These are phyloP conservation scores for Porites evermanni DNA, from an alignment of 92 coral and sea anemone genomes.

Conservation along the genomic window DNA sequence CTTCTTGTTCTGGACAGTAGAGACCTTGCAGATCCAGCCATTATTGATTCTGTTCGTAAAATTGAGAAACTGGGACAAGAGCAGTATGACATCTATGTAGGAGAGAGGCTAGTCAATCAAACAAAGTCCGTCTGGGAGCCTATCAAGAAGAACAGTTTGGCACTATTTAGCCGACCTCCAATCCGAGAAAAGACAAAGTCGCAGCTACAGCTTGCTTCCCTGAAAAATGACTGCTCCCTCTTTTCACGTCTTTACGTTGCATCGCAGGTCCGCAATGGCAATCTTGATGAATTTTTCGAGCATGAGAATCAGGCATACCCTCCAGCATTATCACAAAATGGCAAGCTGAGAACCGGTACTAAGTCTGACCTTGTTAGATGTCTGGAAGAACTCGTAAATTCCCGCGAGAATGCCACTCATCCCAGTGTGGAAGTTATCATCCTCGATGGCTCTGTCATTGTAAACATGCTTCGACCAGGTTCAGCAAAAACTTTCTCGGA, in stretches of 20 bases:
- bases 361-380: slow-evolving; percentile 61
- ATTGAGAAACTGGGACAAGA: slow-evolving; percentile 44
- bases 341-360: slow-evolving; percentile 37
- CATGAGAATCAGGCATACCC: slow-evolving; percentile 66
- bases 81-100: slow-evolving; percentile 35
- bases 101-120: slow-evolving; percentile 34
- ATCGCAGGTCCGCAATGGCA: slow-evolving; percentile 59
- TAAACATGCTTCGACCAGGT: slow-evolving; percentile 58
- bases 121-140: slow-evolving; percentile 32
- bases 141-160: slow-evolving; percentile 60
- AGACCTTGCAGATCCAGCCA: slow-evolving; percentile 40
- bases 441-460: slow-evolving; percentile 60
- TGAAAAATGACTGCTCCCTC: slow-evolving; percentile 53
- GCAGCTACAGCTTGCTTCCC: slow-evolving; percentile 61
- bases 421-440: slow-evolving; percentile 46
- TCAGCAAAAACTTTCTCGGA: slow-evolving; percentile 55
- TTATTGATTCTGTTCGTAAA: slow-evolving; percentile 39
- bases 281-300: slow-evolving; percentile 55
- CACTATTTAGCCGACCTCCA: slow-evolving; percentile 42
- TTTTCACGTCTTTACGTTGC: slow-evolving; percentile 61
- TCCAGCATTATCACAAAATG: slow-evolving; percentile 65
- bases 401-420: slow-evolving; percentile 32
- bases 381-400: slow-evolving; percentile 28
- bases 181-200: slow-evolving; percentile 50
- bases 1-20: slow-evolving; percentile 64